These are phyloP conservation scores for Neosilurus mollespiculum DNA, from an alignment of 2,797 vertebrate genomes.

Conservation along the genomic window DNA sequence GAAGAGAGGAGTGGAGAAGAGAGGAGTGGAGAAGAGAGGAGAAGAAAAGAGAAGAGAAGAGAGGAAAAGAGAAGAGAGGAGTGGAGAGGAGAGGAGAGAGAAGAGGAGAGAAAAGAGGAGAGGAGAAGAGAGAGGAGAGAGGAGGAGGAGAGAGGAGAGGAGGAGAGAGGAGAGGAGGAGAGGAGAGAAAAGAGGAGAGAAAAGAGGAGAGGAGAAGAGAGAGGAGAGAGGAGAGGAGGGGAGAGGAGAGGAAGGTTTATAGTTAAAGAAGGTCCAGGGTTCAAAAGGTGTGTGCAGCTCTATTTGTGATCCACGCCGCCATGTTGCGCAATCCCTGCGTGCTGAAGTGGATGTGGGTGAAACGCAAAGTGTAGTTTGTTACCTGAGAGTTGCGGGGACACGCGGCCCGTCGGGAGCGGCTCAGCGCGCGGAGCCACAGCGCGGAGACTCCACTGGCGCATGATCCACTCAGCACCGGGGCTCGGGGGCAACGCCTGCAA, in stretches of 20 bases:
- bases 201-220: too few species aligned
- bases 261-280: not conserved
- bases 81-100: too few species aligned
- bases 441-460: constrained; percentile 82
- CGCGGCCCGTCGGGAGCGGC: constrained; percentile 74
- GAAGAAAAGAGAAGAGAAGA: too few species aligned
- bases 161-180: too few species aligned
- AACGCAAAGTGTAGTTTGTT: not conserved
- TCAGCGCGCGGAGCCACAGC: constrained; percentile 76
- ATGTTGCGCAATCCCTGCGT: not conserved
- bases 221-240: not conserved
- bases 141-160: too few species aligned
- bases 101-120: too few species aligned
- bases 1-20: too few species aligned
- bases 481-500: constrained; percentile 49
- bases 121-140: too few species aligned
- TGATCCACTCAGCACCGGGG: constrained; percentile 68
- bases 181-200: too few species aligned
- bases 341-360: too few species aligned
- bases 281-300: not conserved
- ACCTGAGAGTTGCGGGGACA: constrained; percentile 76
- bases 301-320: not conserved
- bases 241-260: not conserved
- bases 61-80: too few species aligned
- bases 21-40: too few species aligned